These are phyloP conservation scores for Nerophis lumbriciformis DNA, from an alignment of 2,113 vertebrate genomes.

Conservation along the genomic window DNA sequence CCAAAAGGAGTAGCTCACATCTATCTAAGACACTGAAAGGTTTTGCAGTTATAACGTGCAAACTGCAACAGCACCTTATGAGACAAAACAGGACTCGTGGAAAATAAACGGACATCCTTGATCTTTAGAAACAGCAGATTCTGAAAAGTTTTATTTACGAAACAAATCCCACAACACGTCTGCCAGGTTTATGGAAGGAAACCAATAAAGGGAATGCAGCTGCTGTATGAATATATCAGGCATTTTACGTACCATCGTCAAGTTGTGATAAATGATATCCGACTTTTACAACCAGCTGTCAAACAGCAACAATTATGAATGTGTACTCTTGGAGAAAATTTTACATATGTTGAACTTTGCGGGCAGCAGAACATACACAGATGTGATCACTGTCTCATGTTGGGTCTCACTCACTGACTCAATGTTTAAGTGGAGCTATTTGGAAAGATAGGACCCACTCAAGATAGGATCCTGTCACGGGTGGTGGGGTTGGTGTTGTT, in stretches of 20 bases:
- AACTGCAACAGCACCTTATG: conserved; percentile 25
- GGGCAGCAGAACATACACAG: conserved; percentile 4
- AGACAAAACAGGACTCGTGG: conserved; percentile 30
- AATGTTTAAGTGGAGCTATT: background rate
- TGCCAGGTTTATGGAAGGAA: conserved; percentile 37
- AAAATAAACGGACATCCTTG: conserved; percentile 30
- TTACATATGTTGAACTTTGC: conserved; percentile 24
- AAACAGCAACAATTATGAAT: conserved; percentile 27
- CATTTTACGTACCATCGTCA: conserved; percentile 19
- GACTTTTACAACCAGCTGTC: conserved; percentile 38
- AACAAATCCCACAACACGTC: conserved; percentile 40
- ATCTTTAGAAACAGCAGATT: conserved; percentile 10
- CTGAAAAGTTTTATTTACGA: conserved; percentile 33
- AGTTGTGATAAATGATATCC: conserved; percentile 26
- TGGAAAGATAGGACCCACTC: background rate
- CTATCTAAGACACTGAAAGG: conserved; percentile 10
- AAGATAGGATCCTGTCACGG: background rate
- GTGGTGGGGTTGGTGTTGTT: background rate
- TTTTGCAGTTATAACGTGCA: conserved; percentile 28
- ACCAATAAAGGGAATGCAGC: conserved; percentile 40
- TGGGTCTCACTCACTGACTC: conserved; percentile 1
- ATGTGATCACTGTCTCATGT: conserved; percentile 15
- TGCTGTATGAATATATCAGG: conserved; percentile 26
- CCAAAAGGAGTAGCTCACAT: conserved; percentile 2
- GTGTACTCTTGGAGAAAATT: conserved; percentile 33